A percentile compares a stretch with the other conserved stretches of the same genome.
phyloP scores from a whole-genome alignment of 1,140 invertebrate species.

The Dinothrombium tinctorium region DNA sequence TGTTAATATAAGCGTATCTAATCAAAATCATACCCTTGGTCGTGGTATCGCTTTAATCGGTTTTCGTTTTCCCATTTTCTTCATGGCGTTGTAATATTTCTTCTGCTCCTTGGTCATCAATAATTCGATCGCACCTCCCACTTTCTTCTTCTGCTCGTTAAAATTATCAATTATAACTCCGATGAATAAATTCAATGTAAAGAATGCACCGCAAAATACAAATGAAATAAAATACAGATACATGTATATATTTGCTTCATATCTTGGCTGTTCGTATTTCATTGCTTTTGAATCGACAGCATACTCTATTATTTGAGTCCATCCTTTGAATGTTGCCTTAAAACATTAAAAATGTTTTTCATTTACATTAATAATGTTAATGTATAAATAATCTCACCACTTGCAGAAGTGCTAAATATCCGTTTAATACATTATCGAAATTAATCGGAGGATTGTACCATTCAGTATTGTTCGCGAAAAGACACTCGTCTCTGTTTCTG shows the following conservation, averaged over 20 bases:
- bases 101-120: slow-evolving; percentile 99
- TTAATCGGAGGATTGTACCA: slow-evolving; percentile 94
- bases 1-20: not conserved
- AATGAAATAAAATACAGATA: slow-evolving; percentile 94
- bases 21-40: slow-evolving; percentile 60
- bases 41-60: slow-evolving; percentile 89
- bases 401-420: slow-evolving; percentile 90
- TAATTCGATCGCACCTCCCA: slow-evolving; percentile 89
- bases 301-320: slow-evolving; percentile 90
- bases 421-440: slow-evolving; percentile 91
- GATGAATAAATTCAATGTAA: slow-evolving; percentile 88
- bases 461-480: slow-evolving; percentile 59
- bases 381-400: slow-evolving; percentile 29
- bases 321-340: slow-evolving; percentile 61
- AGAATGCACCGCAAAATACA: slow-evolving; percentile 89
- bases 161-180: slow-evolving; percentile 96
- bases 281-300: slow-evolving; percentile 65
- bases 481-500: slow-evolving; percentile 52
- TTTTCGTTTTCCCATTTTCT: slow-evolving; percentile 94
- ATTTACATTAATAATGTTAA: not conserved
- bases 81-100: slow-evolving; percentile 99
- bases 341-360: slow-evolving; percentile 8
- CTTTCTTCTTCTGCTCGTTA: slow-evolving; percentile 97
- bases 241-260: slow-evolving; percentile 85
- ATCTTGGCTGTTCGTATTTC: slow-evolving; percentile 57